These are phyloP conservation scores for Typhlomys cinereus DNA, from an alignment of 2,113 vertebrate genomes.

Conservation along the genomic window DNA sequence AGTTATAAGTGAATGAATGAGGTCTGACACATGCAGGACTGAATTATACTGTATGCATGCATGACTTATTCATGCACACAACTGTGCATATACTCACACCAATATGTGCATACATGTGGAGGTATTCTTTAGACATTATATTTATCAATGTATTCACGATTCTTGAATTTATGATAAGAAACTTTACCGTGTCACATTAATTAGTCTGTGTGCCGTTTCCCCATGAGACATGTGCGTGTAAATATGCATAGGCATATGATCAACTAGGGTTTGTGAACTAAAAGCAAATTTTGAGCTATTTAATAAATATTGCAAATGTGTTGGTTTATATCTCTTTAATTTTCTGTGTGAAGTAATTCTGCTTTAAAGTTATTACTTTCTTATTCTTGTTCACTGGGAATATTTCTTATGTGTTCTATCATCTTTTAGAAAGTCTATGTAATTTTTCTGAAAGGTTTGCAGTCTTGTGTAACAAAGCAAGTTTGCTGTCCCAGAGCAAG, in stretches of 20 bases:
- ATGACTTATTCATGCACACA: no score
- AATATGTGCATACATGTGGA: neutral
- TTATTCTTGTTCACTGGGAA: neutral
- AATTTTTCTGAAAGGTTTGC: neutral
- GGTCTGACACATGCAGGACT: neutral
- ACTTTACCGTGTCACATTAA: neutral
- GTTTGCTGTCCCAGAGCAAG: neutral
- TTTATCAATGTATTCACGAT: neutral
- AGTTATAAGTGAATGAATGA: neutral
- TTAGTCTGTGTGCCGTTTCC: neutral
- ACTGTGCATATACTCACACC: no score
- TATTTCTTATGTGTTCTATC: neutral
- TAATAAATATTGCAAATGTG: constrained; percentile 3
- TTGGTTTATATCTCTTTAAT: neutral
- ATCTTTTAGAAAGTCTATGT: neutral
- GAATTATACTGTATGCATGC: neutral
- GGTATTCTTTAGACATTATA: neutral
- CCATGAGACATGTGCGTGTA: neutral
- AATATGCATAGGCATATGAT: neutral
- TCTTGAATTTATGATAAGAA: neutral
- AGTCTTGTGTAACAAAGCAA: neutral
- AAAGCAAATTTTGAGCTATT: neutral
- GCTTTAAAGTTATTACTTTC: constrained; percentile 15
- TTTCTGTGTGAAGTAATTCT: neutral
- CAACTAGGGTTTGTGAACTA: neutral